Conservation (phyloP, 2,113 vertebrate genomes). For the Channa argus region DNA sequence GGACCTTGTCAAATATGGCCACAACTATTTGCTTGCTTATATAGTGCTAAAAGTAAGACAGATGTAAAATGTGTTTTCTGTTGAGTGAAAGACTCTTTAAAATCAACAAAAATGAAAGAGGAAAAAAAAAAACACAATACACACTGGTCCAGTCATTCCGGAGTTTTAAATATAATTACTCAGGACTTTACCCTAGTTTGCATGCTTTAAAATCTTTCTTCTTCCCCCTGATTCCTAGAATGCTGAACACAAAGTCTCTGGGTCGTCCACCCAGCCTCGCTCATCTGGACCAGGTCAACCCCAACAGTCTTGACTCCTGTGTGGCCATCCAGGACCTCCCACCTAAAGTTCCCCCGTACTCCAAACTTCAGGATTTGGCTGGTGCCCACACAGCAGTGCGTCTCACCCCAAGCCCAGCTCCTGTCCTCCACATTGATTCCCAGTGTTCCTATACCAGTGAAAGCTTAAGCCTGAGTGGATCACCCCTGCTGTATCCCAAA, state of each 20-base stretch:
- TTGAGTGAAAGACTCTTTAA: not conserved
- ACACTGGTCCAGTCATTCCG: not conserved
- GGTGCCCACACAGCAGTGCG: constrained; percentile 64
- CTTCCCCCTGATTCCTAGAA: constrained; percentile 75
- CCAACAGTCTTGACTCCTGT: constrained; percentile 94
- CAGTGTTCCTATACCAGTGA: constrained; percentile 91
- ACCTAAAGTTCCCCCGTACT: constrained; percentile 82
- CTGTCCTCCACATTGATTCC: constrained; percentile 95
- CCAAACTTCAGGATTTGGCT: constrained; percentile 90
- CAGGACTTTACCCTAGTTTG: not conserved
- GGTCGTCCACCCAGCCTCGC: constrained; percentile 91
- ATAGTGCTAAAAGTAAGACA: not conserved
- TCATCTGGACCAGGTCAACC: constrained; percentile 96
- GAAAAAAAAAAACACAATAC: not conserved
- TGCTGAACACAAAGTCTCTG: constrained; percentile 88
- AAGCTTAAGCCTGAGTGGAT: constrained; percentile 88
- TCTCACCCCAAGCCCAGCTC: constrained; percentile 95
- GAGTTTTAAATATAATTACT: not conserved
- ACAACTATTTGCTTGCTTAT: not conserved
- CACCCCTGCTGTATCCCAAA: constrained; percentile 92
- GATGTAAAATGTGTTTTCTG: not conserved
- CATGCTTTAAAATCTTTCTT: constrained; percentile 11
- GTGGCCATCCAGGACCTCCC: constrained; percentile 86
- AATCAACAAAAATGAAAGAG: not conserved
- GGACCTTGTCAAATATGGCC: not conserved